A percentile compares a stretch with the other conserved stretches of the same genome.
phyloP scores from a whole-genome alignment of 2,113 vertebrate species.

The Ceratotherium simum region DNA sequence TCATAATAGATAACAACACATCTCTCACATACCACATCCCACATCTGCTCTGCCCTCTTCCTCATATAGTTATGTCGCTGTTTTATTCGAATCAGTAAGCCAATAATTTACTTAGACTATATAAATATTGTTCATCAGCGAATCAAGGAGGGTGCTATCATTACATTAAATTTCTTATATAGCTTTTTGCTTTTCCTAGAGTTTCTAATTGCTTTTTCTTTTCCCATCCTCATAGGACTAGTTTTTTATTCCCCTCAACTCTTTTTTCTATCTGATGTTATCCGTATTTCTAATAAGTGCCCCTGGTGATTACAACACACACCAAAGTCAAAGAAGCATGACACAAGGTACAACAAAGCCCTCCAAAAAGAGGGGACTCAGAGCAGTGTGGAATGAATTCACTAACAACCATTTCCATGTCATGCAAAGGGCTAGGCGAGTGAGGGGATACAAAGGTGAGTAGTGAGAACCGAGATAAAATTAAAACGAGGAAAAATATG shows the following conservation, averaged over 20 bases:
- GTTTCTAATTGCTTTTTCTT: neutral
- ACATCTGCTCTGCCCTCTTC: neutral
- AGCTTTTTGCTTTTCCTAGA: neutral
- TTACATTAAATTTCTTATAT: neutral
- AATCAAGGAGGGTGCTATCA: neutral
- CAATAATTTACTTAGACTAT: neutral
- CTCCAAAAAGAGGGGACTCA: neutral
- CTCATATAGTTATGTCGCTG: neutral
- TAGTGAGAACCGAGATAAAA: neutral
- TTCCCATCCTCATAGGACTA: neutral
- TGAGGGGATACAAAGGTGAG: neutral
- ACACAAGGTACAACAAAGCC: neutral
- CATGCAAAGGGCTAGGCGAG: neutral
- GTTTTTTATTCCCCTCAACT: neutral
- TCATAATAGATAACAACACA: neutral
- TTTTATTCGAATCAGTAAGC: neutral
- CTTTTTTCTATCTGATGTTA: neutral
- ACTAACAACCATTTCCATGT: neutral
- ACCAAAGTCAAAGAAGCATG: neutral
- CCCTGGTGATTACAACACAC: neutral
- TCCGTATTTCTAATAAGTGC: neutral
- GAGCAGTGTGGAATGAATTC: neutral
- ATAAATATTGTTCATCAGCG: neutral
- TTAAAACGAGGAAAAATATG: neutral
- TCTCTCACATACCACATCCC: neutral